These are phyloP conservation scores for Eledona agricola DNA, from an alignment of 2,888 invertebrate genomes.

Conservation along the genomic window DNA sequence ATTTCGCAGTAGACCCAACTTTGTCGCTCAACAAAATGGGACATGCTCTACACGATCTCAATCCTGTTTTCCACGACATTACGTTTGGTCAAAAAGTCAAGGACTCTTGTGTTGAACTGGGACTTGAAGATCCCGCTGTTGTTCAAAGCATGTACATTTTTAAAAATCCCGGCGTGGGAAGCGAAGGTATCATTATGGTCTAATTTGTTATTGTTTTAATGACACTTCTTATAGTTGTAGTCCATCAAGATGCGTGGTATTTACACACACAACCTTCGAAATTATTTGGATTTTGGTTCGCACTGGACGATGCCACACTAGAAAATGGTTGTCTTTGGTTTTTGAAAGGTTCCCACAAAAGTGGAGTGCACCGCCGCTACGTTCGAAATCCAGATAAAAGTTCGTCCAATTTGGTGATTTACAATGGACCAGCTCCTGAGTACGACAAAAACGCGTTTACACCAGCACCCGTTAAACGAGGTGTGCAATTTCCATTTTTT, in stretches of 20 bases:
- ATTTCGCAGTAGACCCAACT: too few relatives aligned
- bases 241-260: constrained; percentile 92
- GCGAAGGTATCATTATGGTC: constrained; percentile 73
- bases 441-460: constrained; percentile 80
- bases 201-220: too few relatives aligned
- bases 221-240: too few relatives aligned
- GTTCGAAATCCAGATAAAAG: constrained; percentile 74
- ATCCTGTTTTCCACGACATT: constrained; percentile 81
- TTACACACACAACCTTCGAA: constrained; percentile 84
- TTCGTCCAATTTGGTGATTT: constrained; percentile 70
- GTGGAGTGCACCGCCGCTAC: constrained; percentile 78
- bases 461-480: constrained; percentile 84
- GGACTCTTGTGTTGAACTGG: constrained; percentile 76
- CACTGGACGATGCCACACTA: constrained; percentile 96
- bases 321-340: constrained; percentile 96
- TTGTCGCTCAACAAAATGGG: constrained; percentile 89
- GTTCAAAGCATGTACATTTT: constrained; percentile 98
- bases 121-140: constrained; percentile 81
- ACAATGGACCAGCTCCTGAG: constrained; percentile 72
- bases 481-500: constrained; percentile 61
- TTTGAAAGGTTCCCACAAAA: constrained; percentile 89
- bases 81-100: constrained; percentile 88
- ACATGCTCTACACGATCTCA: constrained; percentile 84
- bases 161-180: constrained; percentile 91
- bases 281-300: constrained; percentile 93